These are phyloP conservation scores for Psix sp. DNA, from an alignment of 1,140 invertebrate species.

Conservation along the genomic window DNA sequence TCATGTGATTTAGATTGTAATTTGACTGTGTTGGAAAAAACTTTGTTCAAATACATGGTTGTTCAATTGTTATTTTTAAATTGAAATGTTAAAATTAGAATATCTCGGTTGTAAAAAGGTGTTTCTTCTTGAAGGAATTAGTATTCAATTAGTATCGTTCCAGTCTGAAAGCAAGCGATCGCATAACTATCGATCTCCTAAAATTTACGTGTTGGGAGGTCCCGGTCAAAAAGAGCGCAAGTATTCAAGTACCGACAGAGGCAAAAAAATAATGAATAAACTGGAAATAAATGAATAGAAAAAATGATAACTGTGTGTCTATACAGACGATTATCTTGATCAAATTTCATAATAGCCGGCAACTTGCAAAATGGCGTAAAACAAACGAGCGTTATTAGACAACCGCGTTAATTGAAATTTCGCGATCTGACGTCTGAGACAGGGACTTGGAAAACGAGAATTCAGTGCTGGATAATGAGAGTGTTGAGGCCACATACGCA, in stretches of 20 bases:
- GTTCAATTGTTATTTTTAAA: too few species aligned
- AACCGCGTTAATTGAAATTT: constrained; percentile 54
- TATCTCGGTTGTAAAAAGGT: constrained; percentile 13
- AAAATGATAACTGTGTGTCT: background rate
- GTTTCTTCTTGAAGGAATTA: constrained; percentile 29
- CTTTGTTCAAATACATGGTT: too few species aligned
- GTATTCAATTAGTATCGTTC: constrained; percentile 53
- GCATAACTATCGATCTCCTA: constrained; percentile 31
- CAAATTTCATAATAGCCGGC: constrained; percentile 18
- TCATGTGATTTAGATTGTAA: too few species aligned
- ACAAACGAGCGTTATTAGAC: constrained; percentile 44
- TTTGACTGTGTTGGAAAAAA: too few species aligned
- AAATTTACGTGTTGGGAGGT: constrained; percentile 34
- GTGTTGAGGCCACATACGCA: constrained; percentile 66
- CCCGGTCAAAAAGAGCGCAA: too few species aligned
- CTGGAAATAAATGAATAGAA: background rate
- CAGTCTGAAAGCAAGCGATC: constrained; percentile 19
- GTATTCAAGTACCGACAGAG: constrained; percentile 16
- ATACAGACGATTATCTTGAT: constrained; percentile 2
- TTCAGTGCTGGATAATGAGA: constrained; percentile 66
- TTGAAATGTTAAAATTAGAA: too few species aligned
- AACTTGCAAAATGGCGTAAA: constrained; percentile 27
- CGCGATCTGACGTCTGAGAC: constrained; percentile 52
- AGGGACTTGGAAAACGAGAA: constrained; percentile 60
- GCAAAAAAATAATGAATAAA: constrained; percentile 5